Evolutionary conservation across 2,113 vertebrate species (phyloP), one percentile per base, ranked within the genome.

Genomic region (Hirundichthys speculiger): DNA sequence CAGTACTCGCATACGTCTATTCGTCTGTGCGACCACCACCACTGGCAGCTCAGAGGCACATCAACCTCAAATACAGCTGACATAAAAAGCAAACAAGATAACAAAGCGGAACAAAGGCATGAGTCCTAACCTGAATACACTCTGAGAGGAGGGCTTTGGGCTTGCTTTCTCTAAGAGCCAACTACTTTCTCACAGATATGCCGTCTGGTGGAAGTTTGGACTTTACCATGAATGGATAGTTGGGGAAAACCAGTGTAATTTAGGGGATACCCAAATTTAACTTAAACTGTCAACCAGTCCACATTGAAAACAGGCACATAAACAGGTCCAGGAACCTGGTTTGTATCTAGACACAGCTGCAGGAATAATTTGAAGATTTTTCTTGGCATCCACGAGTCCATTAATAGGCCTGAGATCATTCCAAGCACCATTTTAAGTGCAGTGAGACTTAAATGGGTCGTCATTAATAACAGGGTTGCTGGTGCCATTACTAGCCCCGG

Each of bases 401-500:
- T 64, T 2, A 19, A 20, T 15, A 13, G 4, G 21, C 1, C 8
- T 38, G 16, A 53, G 50, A 56, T 43, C 4, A 71, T 54, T 41
- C 49, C 16, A 39, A 25, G 49, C n/a, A 43, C 25, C 13, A 50
- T 49, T 72, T 70, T 54, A 73, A 43, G 41, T 2, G 4, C 22
- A 51, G 66, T 19, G 67, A 25, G 61, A 70, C 58, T 71, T 45
- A 30, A n/a, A 22, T 58, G 55, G 59, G 67, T 73, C 64, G 70
- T 59, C 68, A 77, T 50, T 60, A 74, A 77, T 58, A 83, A 69
- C 60, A 50, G 60, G 61, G 62, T n/a, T 79, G 66, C 24, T 75
- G 79, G 80, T 86, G 76, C 80, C 75, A 87, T 85, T 84, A 81
- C 86, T 68, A 34, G 64, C 89, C 86, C 18, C 0, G 18, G 75